These are phyloP conservation scores for Puntigrus tetrazona DNA, from an alignment of 2,113 vertebrate species.

Conservation along the genomic window DNA sequence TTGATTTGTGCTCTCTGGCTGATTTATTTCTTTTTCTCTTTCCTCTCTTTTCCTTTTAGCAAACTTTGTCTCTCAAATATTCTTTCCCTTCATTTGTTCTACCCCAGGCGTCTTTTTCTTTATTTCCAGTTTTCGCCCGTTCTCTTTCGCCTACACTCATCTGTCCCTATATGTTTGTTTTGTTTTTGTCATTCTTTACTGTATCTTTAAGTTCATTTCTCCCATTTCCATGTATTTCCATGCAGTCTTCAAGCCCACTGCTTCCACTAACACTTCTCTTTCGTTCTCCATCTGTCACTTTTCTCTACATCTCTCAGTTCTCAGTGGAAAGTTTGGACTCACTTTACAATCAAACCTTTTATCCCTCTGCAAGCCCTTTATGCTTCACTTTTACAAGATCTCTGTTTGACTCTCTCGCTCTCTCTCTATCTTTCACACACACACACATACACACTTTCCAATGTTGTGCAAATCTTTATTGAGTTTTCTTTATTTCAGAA, in stretches of 20 bases:
- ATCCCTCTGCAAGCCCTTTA: constrained; percentile 26
- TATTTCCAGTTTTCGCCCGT: not conserved
- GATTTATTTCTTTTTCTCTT: not conserved
- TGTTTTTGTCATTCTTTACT: not conserved
- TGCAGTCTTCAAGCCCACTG: constrained; percentile 14
- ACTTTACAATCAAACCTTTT: constrained; percentile 19
- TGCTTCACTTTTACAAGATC: not conserved
- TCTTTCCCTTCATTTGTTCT: not conserved
- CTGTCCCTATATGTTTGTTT: not conserved
- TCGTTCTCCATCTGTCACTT: constrained; percentile 26
- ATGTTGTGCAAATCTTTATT: not conserved
- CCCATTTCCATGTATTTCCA: not conserved
- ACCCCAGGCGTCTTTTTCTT: not conserved
- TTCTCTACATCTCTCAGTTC: constrained; percentile 23
- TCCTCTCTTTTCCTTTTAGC: constrained; percentile 8
- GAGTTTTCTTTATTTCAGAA: not conserved
- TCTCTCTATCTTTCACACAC: not conserved
- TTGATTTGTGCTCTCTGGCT: too few relatives aligned
- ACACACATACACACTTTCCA: not conserved
- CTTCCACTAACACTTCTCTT: constrained; percentile 11
- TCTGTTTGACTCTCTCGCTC: not conserved
- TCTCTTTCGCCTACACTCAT: constrained; percentile 1
- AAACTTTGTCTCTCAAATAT: not conserved
- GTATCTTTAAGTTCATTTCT: constrained; percentile 1
- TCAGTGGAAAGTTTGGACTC: constrained; percentile 28